Evolutionary conservation across 2,113 vertebrate species (phyloP).

Genomic region (Nasalis larvatus): DNA sequence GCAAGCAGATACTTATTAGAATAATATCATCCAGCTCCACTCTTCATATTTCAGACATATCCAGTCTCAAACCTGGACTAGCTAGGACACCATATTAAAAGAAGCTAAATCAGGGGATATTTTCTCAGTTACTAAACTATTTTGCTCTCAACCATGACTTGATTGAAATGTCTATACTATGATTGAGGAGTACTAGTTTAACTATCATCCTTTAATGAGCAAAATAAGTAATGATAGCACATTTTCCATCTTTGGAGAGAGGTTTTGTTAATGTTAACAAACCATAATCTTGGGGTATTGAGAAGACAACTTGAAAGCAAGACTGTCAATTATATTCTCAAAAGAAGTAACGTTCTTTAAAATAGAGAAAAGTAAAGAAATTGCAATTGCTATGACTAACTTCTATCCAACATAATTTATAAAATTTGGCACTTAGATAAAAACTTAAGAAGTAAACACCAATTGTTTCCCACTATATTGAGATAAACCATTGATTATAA

Average conservation of each 20-base stretch:
- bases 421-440: conserved; percentile 30
- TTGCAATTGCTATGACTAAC: not conserved
- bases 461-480: conserved; percentile 27
- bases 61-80: not conserved
- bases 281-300: not conserved
- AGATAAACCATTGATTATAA: not conserved
- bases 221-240: not conserved
- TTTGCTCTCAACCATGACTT: not conserved
- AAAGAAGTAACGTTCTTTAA: not conserved
- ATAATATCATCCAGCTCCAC: not conserved
- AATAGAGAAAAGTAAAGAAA: not conserved
- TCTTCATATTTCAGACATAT: not conserved
- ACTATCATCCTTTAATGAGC: not conserved
- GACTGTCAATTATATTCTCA: conserved; percentile 20
- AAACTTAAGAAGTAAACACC: not conserved
- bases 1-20: not conserved
- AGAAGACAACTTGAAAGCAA: conserved; percentile 33
- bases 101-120: not conserved
- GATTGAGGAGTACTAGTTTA: not conserved
- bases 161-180: conserved; percentile 4
- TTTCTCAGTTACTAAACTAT: not conserved
- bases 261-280: not conserved
- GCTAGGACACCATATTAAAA: not conserved
- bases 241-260: not conserved
- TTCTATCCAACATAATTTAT: conserved; percentile 24